Base-by-base conservation (phyloP, 1,140 invertebrate genomes). In the Daktulosphaira vitifoliae region DNA sequence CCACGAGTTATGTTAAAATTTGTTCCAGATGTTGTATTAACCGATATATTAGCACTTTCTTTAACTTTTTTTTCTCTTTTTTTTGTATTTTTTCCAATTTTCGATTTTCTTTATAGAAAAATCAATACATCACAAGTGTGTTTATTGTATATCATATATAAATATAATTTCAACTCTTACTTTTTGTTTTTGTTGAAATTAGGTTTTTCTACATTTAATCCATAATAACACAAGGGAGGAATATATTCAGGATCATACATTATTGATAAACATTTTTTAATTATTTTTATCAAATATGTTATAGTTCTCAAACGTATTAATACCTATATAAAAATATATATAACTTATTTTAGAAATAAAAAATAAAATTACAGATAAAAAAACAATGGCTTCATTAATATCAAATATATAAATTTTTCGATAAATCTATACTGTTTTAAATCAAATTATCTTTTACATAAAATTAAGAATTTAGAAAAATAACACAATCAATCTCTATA, bases 181-280 rank as follows among this genome's bases (percentile, higher is more conserved):
- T 62, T 62, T 48, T 62, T 62, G 44, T 46, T 62, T 22, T 48
- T 62, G 46, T 9, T 62, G 22, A 62, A 62, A 11, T 62, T 46
- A 18, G 56, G 56, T 11, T 62, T 62, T 62, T 62, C 56, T n/a
- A 62, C 42, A 46, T 26, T 46, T 5, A 62, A 46, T 48, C 56
- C 56, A 48, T 62, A 62, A 1, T 62, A 62, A 33, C 56, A 62
- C 1, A 13, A 26, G 18, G 56, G 56, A 29, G 56, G 56, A 33
- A 48, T 62, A 22, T 48, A 62, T 62, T 62, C 56, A 15, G 56
- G 56, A 26, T 62, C 56, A 48, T 62, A 62, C 56, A 62, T 62
- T 20, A 62, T n/a, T 4, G 56, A 48, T 5, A 62, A 62, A 46
- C 56, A 62, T 62, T 62, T 62, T 62, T 62, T 62, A 26, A 62